Conservation (phyloP, 2,888 invertebrate species). For the Epirrhoe tristata region DNA sequence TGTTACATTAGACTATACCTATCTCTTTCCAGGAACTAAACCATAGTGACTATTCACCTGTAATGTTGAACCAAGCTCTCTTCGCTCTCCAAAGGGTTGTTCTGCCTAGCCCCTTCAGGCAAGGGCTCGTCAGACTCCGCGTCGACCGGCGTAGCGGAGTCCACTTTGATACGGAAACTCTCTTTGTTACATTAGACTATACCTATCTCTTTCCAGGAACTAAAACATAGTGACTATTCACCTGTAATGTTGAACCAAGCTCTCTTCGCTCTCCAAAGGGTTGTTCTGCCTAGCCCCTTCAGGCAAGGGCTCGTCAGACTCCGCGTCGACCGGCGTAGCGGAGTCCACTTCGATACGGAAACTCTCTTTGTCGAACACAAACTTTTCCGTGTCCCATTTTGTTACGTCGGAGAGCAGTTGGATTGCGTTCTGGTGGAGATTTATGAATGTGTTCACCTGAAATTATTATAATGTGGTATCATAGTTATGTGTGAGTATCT, state of each 20-base stretch:
- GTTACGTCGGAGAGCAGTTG: conserved; percentile 84
- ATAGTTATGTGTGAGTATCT: too few relatives aligned
- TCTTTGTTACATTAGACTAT: not conserved
- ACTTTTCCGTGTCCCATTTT: conserved; percentile 83
- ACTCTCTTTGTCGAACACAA: conserved; percentile 84
- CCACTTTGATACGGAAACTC: conserved; percentile 70
- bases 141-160: conserved; percentile 71
- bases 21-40: too few relatives aligned
- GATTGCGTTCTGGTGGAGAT: conserved; percentile 84
- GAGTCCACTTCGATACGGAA: conserved; percentile 82
- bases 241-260: conserved; percentile 80
- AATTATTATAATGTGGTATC: too few relatives aligned
- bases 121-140: conserved; percentile 83
- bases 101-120: conserved; percentile 67
- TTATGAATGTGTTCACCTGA: conserved; percentile 84
- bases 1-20: conserved; percentile 31
- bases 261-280: conserved; percentile 80
- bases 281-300: conserved; percentile 71
- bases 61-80: conserved; percentile 79
- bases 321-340: conserved; percentile 75
- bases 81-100: conserved; percentile 81
- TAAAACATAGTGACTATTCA: too few relatives aligned
- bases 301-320: conserved; percentile 80
- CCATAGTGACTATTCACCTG: too few relatives aligned
- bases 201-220: too few relatives aligned